phyloP scores from a whole-genome alignment of 2,888 invertebrate genomes.

The Ptychoptera contaminata region DNA sequence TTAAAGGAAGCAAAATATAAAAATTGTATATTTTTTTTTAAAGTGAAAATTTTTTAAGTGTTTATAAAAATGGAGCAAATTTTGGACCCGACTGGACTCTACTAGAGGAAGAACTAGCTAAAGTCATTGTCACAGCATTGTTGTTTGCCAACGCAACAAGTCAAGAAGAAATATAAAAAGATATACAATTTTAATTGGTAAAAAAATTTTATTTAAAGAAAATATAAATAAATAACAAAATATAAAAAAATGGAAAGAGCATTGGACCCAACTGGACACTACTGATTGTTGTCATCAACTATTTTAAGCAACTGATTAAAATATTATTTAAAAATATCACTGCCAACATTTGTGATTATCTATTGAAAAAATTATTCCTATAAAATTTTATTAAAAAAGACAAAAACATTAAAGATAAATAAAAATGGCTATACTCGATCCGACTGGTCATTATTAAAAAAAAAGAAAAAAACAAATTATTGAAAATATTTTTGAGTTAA shows the following conservation, averaged over 20 bases:
- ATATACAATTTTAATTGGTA: conserved; percentile 2
- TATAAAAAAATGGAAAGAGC: background rate
- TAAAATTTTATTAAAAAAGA: background rate
- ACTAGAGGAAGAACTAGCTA: background rate
- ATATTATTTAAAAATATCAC: conserved; percentile 2
- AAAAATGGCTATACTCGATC: conserved; percentile 26
- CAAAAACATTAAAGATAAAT: conserved; percentile 11
- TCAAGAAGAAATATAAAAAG: conserved; percentile 6
- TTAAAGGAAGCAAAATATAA: background rate
- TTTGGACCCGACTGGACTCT: conserved; percentile 3
- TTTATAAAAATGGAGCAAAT: background rate
- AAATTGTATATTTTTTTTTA: background rate
- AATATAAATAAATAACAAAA: background rate
- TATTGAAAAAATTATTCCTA: background rate
- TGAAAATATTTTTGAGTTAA: background rate
- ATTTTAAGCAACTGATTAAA: background rate
- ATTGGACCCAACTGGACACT: conserved; percentile 10
- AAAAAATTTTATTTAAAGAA: background rate
- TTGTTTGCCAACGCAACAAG: background rate
- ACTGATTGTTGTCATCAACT: conserved; percentile 4
- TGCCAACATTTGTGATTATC: conserved; percentile 6
- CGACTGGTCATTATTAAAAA: conserved; percentile 27
- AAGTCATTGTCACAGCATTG: too few relatives aligned
- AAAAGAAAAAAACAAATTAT: background rate
- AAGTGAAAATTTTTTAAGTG: background rate